Evolutionary conservation across 2,888 invertebrate species (phyloP).

Genomic region (Venustoraphidia nigricollis): DNA sequence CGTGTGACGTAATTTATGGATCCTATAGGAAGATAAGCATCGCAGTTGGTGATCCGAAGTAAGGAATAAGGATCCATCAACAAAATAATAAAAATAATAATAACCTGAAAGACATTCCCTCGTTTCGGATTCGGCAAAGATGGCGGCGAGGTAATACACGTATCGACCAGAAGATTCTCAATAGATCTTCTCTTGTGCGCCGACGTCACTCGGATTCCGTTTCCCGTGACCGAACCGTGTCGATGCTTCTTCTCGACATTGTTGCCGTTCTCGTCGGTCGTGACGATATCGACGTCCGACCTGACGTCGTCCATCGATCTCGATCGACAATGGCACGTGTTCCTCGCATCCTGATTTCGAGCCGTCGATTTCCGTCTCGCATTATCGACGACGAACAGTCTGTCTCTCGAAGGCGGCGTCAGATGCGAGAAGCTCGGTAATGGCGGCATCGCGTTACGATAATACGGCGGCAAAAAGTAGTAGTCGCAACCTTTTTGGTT

Average conservation of each 20-base stretch:
- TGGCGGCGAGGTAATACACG: slow-evolving; percentile 33
- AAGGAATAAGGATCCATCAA: too few relatives aligned
- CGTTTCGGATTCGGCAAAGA: not conserved
- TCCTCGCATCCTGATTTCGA: slow-evolving; percentile 9
- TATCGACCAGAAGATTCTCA: slow-evolving; percentile 48
- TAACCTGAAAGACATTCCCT: too few relatives aligned
- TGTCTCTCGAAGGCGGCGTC: slow-evolving; percentile 10
- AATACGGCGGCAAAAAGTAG: slow-evolving; percentile 54
- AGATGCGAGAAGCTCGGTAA: slow-evolving; percentile 24
- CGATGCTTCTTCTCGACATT: slow-evolving; percentile 27
- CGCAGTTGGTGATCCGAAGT: too few relatives aligned
- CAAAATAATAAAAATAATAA: too few relatives aligned
- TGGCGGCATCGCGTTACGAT: slow-evolving; percentile 47
- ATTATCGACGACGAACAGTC: slow-evolving; percentile 22
- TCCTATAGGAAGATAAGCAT: too few relatives aligned
- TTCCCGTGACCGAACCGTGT: slow-evolving; percentile 24
- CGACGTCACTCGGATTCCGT: slow-evolving; percentile 19
- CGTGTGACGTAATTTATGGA: too few relatives aligned
- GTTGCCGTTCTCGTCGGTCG: slow-evolving; percentile 48
- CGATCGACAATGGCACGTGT: slow-evolving; percentile 46
- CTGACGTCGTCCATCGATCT: slow-evolving; percentile 59
- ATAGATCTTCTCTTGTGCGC: slow-evolving; percentile 47
- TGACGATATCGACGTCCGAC: slow-evolving; percentile 48
- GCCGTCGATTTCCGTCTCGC: slow-evolving; percentile 19
- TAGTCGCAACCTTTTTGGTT: slow-evolving; percentile 30